These are phyloP conservation scores for Gymnosoma rotundatum DNA, from an alignment of 2,888 invertebrate species.

Conservation along the genomic window DNA sequence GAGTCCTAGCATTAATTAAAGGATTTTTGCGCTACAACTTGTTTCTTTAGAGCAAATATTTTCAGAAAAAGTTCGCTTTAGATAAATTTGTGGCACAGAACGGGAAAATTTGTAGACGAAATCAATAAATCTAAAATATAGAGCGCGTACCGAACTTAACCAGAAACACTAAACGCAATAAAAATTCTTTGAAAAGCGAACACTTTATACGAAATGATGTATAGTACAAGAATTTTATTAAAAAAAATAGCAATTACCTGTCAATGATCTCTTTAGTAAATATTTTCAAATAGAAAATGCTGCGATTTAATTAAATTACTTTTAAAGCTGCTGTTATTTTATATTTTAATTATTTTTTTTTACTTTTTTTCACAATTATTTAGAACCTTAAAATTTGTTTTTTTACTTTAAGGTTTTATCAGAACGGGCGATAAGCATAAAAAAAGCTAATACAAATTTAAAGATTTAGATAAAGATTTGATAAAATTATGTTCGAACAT, in stretches of 20 bases:
- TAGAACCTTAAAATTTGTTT: constrained; percentile 6
- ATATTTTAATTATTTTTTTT: constrained; percentile 12
- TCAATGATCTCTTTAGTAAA: constrained; percentile 5
- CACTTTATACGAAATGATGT: neutral
- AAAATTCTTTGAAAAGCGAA: too few species aligned
- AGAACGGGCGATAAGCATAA: neutral
- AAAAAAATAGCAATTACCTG: constrained; percentile 36
- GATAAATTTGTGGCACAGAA: too few species aligned
- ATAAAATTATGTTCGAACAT: neutral
- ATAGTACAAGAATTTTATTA: neutral
- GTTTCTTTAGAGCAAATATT: too few species aligned
- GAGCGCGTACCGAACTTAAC: too few species aligned
- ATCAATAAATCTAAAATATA: too few species aligned
- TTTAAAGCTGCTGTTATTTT: neutral
- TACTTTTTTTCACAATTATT: constrained; percentile 17
- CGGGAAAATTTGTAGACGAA: too few species aligned
- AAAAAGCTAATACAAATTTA: neutral
- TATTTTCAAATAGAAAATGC: constrained; percentile 21
- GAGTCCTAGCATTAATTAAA: too few species aligned
- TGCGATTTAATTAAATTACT: neutral
- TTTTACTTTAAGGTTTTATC: constrained; percentile 9
- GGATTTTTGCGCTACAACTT: too few species aligned
- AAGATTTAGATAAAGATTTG: constrained; percentile 17
- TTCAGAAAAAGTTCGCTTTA: too few species aligned
- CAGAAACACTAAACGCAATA: too few species aligned